Base-by-base conservation (phyloP, 2,113 vertebrate genomes). In the Trogon surrucura region DNA sequence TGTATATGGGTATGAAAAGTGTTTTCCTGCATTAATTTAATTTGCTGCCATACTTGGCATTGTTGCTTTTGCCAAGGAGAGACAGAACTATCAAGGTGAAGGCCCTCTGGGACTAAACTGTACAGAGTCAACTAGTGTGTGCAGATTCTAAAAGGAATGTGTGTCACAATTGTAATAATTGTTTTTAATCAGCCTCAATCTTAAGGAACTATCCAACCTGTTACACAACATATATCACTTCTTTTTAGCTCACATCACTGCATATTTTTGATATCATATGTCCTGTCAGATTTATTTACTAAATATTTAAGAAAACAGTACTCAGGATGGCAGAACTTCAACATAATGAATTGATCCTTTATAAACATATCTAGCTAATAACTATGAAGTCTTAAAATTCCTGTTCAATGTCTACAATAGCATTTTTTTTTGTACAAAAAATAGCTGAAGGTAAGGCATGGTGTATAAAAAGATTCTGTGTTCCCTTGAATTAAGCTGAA, bases 401-500 rank as follows among this genome's bases (percentile, higher is more conserved):
- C 29, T 77, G 5, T 77, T 82, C 47, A 66, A 10, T 66, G 29
- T 51, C 54, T 83, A 23, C 67, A 83, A 18, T 69, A 87, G 44
- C 4, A 19, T 32, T 69, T 32, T 69, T 69, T 82, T 77, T 77
- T 30, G 17, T 54, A 69, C 16, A 74, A 36, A 80, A 93, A 41
- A 8, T 21, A 65, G 8, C 29, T 80, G 54, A 84, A 81, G 50
- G 32, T 80, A 70, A 85, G 65, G 14, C 34, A 83, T 16, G 6
- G 20, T 75, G 2, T 74, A 32, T 41, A 74, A 85, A 90, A 89
- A n/a, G 15, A 75, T 47, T 75, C 29, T 67, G 12, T 72, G 47
- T 61, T 94, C 34, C 72, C 65, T 86, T 88, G 53, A 95, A 84
- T 94, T 84, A 86, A 84, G 61, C 13, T 38, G 41, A 93, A 95